Base-by-base conservation (phyloP, 2,797 vertebrate species). In the Rousettus madagascariensis region DNA sequence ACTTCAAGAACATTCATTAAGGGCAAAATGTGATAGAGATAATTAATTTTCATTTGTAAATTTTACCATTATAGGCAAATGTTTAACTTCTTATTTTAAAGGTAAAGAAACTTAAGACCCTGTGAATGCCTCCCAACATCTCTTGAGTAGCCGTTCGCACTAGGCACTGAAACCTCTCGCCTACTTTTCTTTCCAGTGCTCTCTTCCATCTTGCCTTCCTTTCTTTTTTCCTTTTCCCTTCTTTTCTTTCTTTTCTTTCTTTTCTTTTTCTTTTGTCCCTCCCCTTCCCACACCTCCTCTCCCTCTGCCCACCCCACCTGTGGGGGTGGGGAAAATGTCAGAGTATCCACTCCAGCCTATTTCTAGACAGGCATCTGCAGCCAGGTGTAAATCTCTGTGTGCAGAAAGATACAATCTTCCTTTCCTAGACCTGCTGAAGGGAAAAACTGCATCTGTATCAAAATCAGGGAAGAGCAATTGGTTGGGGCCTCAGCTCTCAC, bases 341-440 rank as follows among this genome's bases (percentile, higher is more conserved):
- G 51, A 53, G 22, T 75, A 19, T 65, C 69, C 68, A 74, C 59
- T 8, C 41, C 38, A 88, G 22, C 49, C 83, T 93, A 22, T 82
- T 93, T 94, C 36, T 90, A 83, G 68, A 91, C 33, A 79, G 63
- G 12, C 82, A 59, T 95, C 74, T 84, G 68, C 72, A 95, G 57
- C 69, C 95, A 86, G 95, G 96, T 94, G 24, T 91, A 36, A 85
- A 55, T 94, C 91, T 95, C 92, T 75, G 13, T 65, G 90, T 49
- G 15, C 9, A 84, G 85, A 55, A 82, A 77, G 59, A 89, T 28
- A 84, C 77, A 90, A 30, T 84, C 83, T 96, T 95, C 65, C 61
- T 41, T 91, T 80, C 86, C 74, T 63, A 65, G 49, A 80, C 16
- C 3, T 3, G 43, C 43, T 79, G 59, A 93, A 93, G 66, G 95